Conservation (phyloP, 2,888 invertebrate genomes). For the Heliconius cydno region DNA sequence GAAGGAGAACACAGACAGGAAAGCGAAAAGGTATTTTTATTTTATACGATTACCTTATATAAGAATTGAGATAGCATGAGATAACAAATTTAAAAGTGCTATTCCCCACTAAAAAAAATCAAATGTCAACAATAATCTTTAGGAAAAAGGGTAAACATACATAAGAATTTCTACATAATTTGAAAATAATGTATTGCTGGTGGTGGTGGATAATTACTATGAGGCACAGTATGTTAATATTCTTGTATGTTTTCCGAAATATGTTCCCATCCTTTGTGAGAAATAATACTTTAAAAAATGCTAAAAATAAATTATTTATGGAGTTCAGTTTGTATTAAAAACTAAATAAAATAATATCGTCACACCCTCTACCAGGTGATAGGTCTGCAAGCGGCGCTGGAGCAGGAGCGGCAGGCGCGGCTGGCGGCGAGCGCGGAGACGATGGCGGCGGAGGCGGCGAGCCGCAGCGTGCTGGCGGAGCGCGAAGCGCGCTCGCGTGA, state of each 20-base stretch:
- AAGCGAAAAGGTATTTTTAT: constrained; percentile 86
- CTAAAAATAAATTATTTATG: neutral
- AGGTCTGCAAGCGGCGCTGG: constrained; percentile 92
- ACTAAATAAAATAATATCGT: neutral
- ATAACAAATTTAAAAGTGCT: no score
- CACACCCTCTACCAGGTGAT: constrained; percentile 78
- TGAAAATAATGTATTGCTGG: no score
- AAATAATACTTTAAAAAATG: no score
- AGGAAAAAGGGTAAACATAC: no score
- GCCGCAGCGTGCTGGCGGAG: constrained; percentile 71
- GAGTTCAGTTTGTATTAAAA: neutral
- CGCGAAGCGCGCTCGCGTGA: constrained; percentile 79
- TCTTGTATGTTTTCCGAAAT: no score
- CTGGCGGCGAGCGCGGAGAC: constrained; percentile 92
- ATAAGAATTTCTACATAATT: no score
- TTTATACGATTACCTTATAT: neutral
- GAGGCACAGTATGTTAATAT: no score
- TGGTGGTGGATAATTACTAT: no score
- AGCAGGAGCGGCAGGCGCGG: constrained; percentile 95
- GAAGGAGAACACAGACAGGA: constrained; percentile 96
- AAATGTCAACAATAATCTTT: no score
- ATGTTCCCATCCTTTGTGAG: no score
- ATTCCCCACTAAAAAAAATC: no score
- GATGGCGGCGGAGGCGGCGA: constrained; percentile 77
- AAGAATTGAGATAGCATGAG: no score